phyloP scores from a whole-genome alignment of 2,888 invertebrate species.

The Lottia gigantea region DNA sequence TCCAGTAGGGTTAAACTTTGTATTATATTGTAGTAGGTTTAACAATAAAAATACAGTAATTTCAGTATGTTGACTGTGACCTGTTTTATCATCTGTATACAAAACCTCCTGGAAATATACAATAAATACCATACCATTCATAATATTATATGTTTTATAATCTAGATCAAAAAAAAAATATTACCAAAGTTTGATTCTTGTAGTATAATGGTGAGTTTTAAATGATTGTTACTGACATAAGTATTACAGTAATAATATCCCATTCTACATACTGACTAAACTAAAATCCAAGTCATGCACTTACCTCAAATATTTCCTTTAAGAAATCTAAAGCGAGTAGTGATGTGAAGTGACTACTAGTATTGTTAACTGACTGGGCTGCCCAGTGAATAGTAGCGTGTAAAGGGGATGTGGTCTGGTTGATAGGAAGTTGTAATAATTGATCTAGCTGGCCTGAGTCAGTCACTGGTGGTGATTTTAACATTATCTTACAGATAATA shows the following conservation, averaged over 20 bases:
- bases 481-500: slow-evolving; percentile 21
- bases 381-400: slow-evolving; percentile 60
- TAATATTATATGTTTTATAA: too few species aligned
- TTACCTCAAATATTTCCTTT: slow-evolving; percentile 44
- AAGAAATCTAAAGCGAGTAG: slow-evolving; percentile 56
- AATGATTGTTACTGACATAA: too few species aligned
- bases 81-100: not conserved
- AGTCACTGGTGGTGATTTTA: slow-evolving; percentile 28
- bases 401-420: slow-evolving; percentile 51
- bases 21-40: not conserved
- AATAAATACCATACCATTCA: too few species aligned
- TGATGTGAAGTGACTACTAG: slow-evolving; percentile 38
- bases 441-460: slow-evolving; percentile 31
- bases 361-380: slow-evolving; percentile 50
- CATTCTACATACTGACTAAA: too few species aligned
- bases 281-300: too few species aligned
- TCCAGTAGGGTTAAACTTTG: too few species aligned
- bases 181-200: too few species aligned
- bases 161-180: too few species aligned
- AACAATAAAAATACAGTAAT: not conserved
- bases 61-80: not conserved
- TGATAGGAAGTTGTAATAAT: slow-evolving; percentile 35
- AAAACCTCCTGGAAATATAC: not conserved
- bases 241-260: too few species aligned
- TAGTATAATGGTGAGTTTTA: too few species aligned